Base-by-base conservation (phyloP, 2,113 vertebrate species). In the Scytalopus superciliaris region DNA sequence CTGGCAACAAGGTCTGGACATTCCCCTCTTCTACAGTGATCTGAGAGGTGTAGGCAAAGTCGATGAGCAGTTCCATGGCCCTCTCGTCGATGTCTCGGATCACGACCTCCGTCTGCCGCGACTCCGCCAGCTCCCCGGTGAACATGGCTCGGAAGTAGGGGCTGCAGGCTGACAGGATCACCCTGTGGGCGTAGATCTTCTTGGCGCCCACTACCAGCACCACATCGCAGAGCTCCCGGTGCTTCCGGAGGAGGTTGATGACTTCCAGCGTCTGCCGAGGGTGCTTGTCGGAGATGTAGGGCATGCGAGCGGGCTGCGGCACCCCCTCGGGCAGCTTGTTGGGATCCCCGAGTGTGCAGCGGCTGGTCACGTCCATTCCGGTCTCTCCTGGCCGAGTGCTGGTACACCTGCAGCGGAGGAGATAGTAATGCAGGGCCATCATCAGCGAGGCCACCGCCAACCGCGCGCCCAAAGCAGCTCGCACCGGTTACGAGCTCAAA, bases 121-220 rank as follows among this genome's bases (percentile, higher is more conserved):
- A 99, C 95, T 99, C 99, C 1, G 99, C 99, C 96, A 99, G 96
- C 95, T 99, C 99, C 44, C 99, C 99, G 0, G 99, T 99, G 94
- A 99, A 99, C 99, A 99, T 99, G 23, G 99, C 99, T 96, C 99
- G 98, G 97, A 99, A 99, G 93, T 99, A 99, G 14, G 99, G 99
- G 92, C 99, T 99, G 96, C 99, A 99, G 89, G 99, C 99, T 0
- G 99, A 99, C 70, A 99, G 95, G 77, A 99, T 99, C 92, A 99
- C 99, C 5, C 99, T 98, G 87, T 99, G 99, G 39, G 99, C 99
- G 0, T 99, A 99, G 85, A 99, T 99, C 98, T 99, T 99, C 97
- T 99, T 99, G 40, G 99, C 98, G 1, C 99, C 99, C 9, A 99
- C 99, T 89, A 99, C 99, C 66, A 99, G 98, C 87, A 99, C 99